phyloP scores from a whole-genome alignment of 2,113 vertebrate genomes.

The Pygoscelis antarcticus region DNA sequence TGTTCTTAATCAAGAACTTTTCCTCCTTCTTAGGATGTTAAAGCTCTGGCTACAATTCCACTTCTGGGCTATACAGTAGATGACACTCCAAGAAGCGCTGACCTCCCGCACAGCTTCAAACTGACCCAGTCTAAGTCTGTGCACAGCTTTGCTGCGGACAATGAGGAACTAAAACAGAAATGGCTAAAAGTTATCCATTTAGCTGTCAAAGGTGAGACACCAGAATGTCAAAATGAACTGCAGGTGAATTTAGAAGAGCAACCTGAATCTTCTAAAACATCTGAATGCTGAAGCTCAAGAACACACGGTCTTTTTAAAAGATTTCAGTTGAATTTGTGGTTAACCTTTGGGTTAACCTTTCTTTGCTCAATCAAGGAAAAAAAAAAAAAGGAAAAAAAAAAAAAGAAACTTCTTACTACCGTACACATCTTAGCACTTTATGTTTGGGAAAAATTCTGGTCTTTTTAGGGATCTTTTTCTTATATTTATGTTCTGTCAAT shows the following conservation, averaged over 20 bases:
- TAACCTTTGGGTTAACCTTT: conserved; percentile 28
- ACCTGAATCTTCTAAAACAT: conserved; percentile 50
- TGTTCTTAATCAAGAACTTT: not conserved
- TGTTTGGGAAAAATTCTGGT: conserved; percentile 66
- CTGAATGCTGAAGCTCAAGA: conserved; percentile 59
- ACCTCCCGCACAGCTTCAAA: conserved; percentile 87
- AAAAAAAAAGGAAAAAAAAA: not conserved
- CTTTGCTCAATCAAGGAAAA: conserved; percentile 3
- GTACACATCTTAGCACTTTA: conserved; percentile 77
- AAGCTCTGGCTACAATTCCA: conserved; percentile 92
- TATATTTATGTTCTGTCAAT: conserved; percentile 71
- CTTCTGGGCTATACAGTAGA: conserved; percentile 93
- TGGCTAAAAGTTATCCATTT: conserved; percentile 91
- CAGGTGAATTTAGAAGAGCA: conserved; percentile 55
- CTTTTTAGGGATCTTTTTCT: conserved; percentile 61
- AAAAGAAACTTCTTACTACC: conserved; percentile 29
- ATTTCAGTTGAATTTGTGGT: not conserved
- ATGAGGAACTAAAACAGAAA: conserved; percentile 91
- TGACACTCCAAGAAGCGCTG: conserved; percentile 78
- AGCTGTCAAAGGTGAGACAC: conserved; percentile 88
- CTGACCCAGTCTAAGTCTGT: conserved; percentile 94
- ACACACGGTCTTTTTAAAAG: not conserved
- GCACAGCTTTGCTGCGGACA: conserved; percentile 92
- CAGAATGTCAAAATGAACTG: conserved; percentile 67
- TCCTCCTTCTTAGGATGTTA: conserved; percentile 84